These are phyloP conservation scores for Aricia artaxerxes DNA, from an alignment of 2,888 invertebrate species.

Conservation along the genomic window DNA sequence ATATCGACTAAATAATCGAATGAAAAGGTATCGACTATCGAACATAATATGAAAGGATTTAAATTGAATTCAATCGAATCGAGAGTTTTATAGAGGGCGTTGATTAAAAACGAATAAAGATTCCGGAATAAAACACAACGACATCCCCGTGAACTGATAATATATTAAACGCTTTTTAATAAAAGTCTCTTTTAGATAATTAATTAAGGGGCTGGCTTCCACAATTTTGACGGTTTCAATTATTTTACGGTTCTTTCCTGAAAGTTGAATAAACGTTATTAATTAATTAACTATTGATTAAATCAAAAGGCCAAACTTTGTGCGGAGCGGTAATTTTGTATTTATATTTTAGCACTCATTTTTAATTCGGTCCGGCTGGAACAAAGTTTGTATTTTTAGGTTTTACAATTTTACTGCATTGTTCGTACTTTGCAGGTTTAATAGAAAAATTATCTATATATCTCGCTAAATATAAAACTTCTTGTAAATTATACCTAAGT, in stretches of 20 bases:
- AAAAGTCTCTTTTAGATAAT: constrained; percentile 54
- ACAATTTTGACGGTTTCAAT: constrained; percentile 73
- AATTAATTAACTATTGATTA: constrained; percentile 74
- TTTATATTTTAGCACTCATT: not conserved
- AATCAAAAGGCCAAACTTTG: constrained; percentile 62
- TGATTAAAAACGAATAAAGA: constrained; percentile 18
- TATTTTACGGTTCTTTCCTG: constrained; percentile 64
- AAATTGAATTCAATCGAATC: constrained; percentile 12
- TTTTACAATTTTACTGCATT: not conserved
- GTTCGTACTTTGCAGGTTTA: not conserved
- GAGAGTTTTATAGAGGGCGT: constrained; percentile 26
- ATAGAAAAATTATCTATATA: no score
- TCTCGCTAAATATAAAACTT: no score
- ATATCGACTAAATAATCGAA: not conserved
- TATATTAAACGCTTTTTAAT: constrained; percentile 47
- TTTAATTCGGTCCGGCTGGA: not conserved
- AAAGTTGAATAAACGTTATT: constrained; percentile 62
- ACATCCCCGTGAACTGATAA: not conserved
- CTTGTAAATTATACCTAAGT: no score
- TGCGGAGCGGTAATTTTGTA: not conserved
- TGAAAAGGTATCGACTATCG: not conserved
- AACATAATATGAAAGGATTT: not conserved
- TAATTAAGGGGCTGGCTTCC: constrained; percentile 65
- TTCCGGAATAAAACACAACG: not conserved
- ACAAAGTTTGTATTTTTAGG: not conserved